Evolutionary conservation across 2,113 vertebrate genomes (phyloP), one percentile per base, ranked within the genome.

Genomic region (Oreochromis aureus): DNA sequence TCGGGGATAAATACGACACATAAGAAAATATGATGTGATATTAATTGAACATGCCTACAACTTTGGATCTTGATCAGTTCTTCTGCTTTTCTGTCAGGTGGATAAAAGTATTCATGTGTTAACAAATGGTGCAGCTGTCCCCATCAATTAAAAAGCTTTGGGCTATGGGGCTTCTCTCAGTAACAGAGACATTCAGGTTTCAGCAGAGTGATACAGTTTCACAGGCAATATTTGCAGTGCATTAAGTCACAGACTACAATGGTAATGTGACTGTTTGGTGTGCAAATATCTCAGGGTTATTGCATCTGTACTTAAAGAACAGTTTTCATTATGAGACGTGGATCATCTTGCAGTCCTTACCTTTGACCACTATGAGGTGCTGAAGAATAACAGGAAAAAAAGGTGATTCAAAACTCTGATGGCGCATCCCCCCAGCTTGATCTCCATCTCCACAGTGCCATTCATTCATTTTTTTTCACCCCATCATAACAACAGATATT

Each of bases 291-390:
- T 78, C 73, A n/a, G 27, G 19, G n/a, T n/a, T 24, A 32, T 39
- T 81, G 27, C 7, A 82, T 82, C 82, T 82, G 76, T 18, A 15
- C 71, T 44, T 22, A 53, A 44, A 46, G 71, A 76, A 51, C 16
- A 53, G 73, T 78, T 53, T 24, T 80, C 46, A 22, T 39, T 19
- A 27, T 3, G 6, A 10, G 46, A 39, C 22, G 27, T 44, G 48
- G 36, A 71, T 9, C 54, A 16, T 10, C 55, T 10, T 89, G 90
- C 87, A 92, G 12, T 71, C 5, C 10, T 51, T 6, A 9, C 3
- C 16, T 55, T 15, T 58, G 73, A 55, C 92, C 95, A 95, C 93
- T 84, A 53, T 44, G 93, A 81, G 94, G 89, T 51, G 92, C 91
- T 93, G 41, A 81, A 94, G 92, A 36, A 80, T 54, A 93, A 88